phyloP scores from a whole-genome alignment of 2,797 vertebrate genomes.

The Iguana delicatissima region DNA sequence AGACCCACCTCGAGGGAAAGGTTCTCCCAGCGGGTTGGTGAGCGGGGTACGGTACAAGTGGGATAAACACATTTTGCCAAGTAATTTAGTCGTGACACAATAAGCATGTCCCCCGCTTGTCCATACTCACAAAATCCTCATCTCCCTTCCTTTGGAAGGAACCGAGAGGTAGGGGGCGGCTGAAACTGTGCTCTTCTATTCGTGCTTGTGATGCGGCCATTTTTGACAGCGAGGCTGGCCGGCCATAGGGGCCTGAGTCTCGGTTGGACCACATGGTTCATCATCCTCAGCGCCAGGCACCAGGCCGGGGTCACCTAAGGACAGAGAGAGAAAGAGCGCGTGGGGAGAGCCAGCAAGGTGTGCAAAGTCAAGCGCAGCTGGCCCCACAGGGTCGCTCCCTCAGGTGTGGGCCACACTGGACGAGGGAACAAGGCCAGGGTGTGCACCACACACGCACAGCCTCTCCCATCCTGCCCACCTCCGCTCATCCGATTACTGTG shows the following conservation, averaged over 20 bases:
- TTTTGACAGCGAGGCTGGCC: constrained; percentile 88
- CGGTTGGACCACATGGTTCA: constrained; percentile 50
- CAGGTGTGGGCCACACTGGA: not conserved
- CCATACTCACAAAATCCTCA: not conserved
- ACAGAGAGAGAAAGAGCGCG: rapidly evolving
- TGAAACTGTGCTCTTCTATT: constrained; percentile 53
- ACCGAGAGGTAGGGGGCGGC: rapidly evolving
- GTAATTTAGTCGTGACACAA: not conserved
- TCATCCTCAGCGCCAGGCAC: constrained; percentile 21
- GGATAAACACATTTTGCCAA: not conserved
- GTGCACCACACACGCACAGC: not conserved
- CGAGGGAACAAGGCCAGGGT: no score
- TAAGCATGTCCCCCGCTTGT: rapidly evolving
- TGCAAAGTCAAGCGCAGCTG: not conserved
- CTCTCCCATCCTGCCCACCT: not conserved
- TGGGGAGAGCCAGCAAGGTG: rapidly evolving
- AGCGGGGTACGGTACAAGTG: no score
- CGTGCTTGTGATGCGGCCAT: constrained; percentile 87
- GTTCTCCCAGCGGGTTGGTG: not conserved
- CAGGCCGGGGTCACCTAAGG: not conserved
- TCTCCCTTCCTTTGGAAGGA: not conserved
- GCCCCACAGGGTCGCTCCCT: not conserved
- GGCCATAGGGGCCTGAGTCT: constrained; percentile 81
- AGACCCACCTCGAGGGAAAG: not conserved
- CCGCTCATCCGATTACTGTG: constrained; percentile 3